phyloP scores from a whole-genome alignment of 2,797 vertebrate species.

The Chiloscyllium punctatum region DNA sequence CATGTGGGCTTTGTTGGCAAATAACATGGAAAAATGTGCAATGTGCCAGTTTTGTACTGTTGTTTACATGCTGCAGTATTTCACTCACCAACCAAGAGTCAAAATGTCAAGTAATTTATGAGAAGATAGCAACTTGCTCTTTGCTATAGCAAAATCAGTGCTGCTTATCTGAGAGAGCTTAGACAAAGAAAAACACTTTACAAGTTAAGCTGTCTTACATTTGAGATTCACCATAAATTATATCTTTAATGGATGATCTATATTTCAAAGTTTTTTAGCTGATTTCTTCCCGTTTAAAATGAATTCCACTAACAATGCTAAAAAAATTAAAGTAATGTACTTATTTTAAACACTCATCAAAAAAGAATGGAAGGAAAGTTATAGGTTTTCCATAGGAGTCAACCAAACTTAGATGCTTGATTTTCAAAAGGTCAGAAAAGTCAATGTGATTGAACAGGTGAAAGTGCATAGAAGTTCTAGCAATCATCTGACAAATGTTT shows the following conservation, averaged over 20 bases:
- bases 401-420: neutral
- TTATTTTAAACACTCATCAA: neutral
- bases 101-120: slow-evolving; percentile 27
- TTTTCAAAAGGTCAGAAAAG: slow-evolving; percentile 6
- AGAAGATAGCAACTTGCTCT: neutral
- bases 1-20: slow-evolving; percentile 24
- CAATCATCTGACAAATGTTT: neutral
- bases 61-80: slow-evolving; percentile 33
- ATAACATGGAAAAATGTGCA: slow-evolving; percentile 26
- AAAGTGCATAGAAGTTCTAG: neutral
- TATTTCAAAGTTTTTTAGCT: neutral
- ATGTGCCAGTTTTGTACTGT: slow-evolving; percentile 2
- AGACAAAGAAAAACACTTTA: neutral
- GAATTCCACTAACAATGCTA: neutral
- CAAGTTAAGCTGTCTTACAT: neutral
- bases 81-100: slow-evolving; percentile 2
- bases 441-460: neutral
- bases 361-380: neutral
- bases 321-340: neutral
- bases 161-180: neutral
- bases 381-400: neutral
- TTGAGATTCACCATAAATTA: neutral
- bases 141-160: neutral
- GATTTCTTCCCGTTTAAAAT: neutral
- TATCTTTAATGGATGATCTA: neutral